Evolutionary conservation across 2,797 vertebrate genomes (phyloP).

Genomic region (Hydrocynus forskahlii): DNA sequence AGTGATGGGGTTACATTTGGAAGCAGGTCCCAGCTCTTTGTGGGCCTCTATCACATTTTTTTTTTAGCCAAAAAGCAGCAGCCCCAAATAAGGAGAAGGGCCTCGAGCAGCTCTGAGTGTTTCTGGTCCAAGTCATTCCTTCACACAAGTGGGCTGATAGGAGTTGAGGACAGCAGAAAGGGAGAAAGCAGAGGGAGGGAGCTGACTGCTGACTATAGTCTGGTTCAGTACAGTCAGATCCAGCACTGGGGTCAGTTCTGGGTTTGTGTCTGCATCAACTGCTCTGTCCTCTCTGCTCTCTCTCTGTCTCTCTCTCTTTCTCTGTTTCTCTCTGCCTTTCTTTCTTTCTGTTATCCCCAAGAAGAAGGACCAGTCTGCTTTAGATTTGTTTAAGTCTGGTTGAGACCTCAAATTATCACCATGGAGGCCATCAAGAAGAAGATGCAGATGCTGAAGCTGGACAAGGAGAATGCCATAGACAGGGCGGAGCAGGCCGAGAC

Average conservation of each 20-base stretch:
- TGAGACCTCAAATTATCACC: constrained; percentile 54
- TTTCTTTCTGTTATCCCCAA: constrained; percentile 1
- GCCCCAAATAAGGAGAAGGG: constrained; percentile 62
- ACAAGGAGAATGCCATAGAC: constrained; percentile 95
- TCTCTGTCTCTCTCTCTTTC: not conserved
- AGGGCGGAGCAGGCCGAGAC: constrained; percentile 93
- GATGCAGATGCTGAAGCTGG: constrained; percentile 97
- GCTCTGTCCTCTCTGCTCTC: constrained; percentile 30
- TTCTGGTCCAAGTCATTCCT: constrained; percentile 57
- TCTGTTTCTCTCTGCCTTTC: constrained; percentile 13
- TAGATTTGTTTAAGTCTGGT: not conserved
- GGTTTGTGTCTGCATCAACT: constrained; percentile 32
- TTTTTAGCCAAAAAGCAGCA: constrained; percentile 48
- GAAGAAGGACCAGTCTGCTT: constrained; percentile 14
- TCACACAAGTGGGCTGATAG: constrained; percentile 57
- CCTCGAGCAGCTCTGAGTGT: constrained; percentile 32
- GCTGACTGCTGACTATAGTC: constrained; percentile 7
- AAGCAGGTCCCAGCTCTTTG: constrained; percentile 18
- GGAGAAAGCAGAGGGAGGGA: constrained; percentile 29
- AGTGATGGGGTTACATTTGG: constrained; percentile 45
- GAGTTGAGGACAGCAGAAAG: constrained; percentile 18
- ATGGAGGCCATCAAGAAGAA: constrained; percentile 99
- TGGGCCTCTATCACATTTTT: constrained; percentile 44
- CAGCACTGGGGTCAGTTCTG: constrained; percentile 43
- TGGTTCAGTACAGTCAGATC: constrained; percentile 24